Evolutionary conservation across 2,797 vertebrate genomes (phyloP).

Genomic region (Lacerta bilineata): DNA sequence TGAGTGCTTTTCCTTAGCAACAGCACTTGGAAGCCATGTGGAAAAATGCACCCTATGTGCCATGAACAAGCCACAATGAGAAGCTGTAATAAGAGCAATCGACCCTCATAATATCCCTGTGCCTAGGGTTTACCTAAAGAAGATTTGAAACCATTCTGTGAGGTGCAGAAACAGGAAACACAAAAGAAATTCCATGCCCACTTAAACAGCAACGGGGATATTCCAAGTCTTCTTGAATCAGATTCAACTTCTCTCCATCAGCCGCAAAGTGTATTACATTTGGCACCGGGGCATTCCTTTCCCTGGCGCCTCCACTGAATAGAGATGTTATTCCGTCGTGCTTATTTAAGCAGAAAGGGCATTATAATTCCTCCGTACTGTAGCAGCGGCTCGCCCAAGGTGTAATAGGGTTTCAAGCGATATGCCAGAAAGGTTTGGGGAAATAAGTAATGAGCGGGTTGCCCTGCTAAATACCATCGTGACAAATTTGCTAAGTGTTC

Average conservation of each 20-base stretch:
- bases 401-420: conserved; percentile 54
- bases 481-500: conserved; percentile 54
- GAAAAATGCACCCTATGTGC: background rate
- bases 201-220: conserved; percentile 14
- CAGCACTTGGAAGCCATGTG: background rate
- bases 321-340: conserved; percentile 41
- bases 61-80: background rate
- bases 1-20: background rate
- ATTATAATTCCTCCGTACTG: conserved; percentile 60
- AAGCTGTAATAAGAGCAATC: background rate
- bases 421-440: conserved; percentile 46
- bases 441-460: conserved; percentile 54
- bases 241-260: conserved; percentile 44
- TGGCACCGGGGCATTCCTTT: conserved; percentile 46
- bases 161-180: conserved; percentile 47
- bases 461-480: conserved; percentile 42
- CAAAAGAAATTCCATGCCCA: conserved; percentile 40
- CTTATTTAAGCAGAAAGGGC: conserved; percentile 68
- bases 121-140: conserved; percentile 20
- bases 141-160: conserved; percentile 24
- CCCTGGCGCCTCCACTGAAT: conserved; percentile 41
- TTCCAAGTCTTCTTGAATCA: conserved; percentile 42
- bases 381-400: conserved; percentile 58
- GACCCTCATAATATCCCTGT: background rate
- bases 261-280: conserved; percentile 45